Evolutionary conservation across 2,888 invertebrate species (phyloP).

Genomic region (Leptopterna dolabrata): DNA sequence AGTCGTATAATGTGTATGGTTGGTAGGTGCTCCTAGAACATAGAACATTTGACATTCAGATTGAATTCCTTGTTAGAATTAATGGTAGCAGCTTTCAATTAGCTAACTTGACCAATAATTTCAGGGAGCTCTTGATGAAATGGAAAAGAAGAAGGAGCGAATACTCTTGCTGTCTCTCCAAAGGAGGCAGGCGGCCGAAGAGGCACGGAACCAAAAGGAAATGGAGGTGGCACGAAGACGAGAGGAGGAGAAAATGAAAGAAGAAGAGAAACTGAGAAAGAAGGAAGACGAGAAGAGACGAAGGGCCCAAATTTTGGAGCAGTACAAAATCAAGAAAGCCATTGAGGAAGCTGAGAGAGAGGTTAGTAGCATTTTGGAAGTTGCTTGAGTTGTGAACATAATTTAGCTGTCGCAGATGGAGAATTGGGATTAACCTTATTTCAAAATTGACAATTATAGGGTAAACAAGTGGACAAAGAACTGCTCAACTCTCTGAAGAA

Average conservation of each 20-base stretch:
- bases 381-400: no score
- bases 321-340: slow-evolving; percentile 93
- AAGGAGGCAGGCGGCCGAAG: slow-evolving; percentile 91
- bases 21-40: no score
- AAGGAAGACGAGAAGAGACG: slow-evolving; percentile 88
- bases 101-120: neutral
- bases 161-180: slow-evolving; percentile 90
- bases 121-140: slow-evolving; percentile 79
- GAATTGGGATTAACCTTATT: no score
- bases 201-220: slow-evolving; percentile 85
- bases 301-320: slow-evolving; percentile 88
- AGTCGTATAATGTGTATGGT: no score
- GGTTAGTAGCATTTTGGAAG: slow-evolving; percentile 68
- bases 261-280: slow-evolving; percentile 80
- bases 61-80: no score
- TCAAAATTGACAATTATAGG: slow-evolving; percentile 74
- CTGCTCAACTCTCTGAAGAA: slow-evolving; percentile 72
- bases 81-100: no score
- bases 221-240: slow-evolving; percentile 80
- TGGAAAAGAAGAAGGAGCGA: slow-evolving; percentile 92
- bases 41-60: neutral
- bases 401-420: no score
- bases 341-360: slow-evolving; percentile 91
- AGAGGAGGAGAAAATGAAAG: slow-evolving; percentile 80
- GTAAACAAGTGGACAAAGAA: slow-evolving; percentile 83